These are phyloP conservation scores for Agrotis puta DNA, from an alignment of 2,888 invertebrate genomes.

Conservation along the genomic window DNA sequence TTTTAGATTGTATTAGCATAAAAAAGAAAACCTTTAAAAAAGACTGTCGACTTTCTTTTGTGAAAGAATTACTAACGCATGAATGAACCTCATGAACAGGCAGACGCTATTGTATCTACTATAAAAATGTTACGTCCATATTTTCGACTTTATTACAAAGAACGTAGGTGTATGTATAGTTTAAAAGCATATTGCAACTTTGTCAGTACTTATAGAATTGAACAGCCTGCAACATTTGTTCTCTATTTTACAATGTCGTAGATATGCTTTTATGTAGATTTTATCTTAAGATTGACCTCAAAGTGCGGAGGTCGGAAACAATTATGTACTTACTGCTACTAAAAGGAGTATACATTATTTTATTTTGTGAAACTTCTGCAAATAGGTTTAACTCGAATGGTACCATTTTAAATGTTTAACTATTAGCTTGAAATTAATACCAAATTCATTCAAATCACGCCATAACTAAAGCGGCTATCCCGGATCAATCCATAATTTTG, in stretches of 20 bases:
- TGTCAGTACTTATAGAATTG: neutral
- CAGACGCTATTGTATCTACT: neutral
- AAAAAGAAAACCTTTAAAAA: slow-evolving; percentile 16
- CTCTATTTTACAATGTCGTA: neutral
- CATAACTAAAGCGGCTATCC: too few relatives aligned
- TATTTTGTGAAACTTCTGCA: too few relatives aligned
- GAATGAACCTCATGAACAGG: slow-evolving; percentile 15
- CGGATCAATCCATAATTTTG: too few relatives aligned
- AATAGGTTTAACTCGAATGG: too few relatives aligned
- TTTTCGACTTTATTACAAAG: slow-evolving; percentile 4
- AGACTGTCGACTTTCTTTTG: slow-evolving; percentile 16
- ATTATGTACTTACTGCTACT: neutral
- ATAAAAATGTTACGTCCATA: neutral
- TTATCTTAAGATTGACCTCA: slow-evolving; percentile 4
- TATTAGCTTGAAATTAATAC: too few relatives aligned
- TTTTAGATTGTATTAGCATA: too few relatives aligned
- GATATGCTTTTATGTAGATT: neutral
- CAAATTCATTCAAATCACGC: too few relatives aligned
- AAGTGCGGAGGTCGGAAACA: neutral
- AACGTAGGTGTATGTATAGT: neutral
- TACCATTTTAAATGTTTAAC: too few relatives aligned
- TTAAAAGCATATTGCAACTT: neutral
- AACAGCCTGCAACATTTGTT: neutral
- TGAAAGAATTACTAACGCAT: slow-evolving; percentile 39
- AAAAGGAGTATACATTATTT: neutral